phyloP scores from a whole-genome alignment of 2,113 vertebrate species.

The Struthio camelus region DNA sequence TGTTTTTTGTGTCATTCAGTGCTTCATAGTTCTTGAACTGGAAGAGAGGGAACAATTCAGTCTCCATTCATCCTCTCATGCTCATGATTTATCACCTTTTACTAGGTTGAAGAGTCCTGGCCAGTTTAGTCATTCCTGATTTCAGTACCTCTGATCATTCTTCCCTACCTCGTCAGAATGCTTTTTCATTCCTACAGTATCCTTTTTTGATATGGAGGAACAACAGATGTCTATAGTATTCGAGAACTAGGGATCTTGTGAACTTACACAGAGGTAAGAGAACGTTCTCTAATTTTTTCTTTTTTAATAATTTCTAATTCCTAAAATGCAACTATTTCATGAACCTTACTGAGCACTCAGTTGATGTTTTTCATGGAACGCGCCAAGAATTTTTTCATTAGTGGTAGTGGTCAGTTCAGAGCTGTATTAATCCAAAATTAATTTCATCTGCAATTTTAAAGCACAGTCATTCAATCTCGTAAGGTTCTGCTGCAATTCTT shows the following conservation, averaged over 20 bases:
- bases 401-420: background rate
- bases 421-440: background rate
- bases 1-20: no score
- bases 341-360: background rate
- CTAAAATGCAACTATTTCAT: background rate
- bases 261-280: background rate
- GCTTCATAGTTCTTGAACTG: background rate
- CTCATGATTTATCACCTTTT: background rate
- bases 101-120: background rate
- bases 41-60: background rate
- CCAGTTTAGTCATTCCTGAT: background rate
- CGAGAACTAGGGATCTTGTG: background rate
- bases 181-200: background rate
- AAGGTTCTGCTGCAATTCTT: background rate
- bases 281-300: background rate
- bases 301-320: background rate
- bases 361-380: background rate
- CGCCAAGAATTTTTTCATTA: background rate
- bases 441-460: background rate
- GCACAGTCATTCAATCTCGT: background rate
- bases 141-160: background rate
- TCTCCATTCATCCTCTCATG: background rate
- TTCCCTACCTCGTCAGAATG: background rate
- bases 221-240: background rate
- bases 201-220: background rate